A percentile compares a stretch with the other conserved stretches of the same genome.
Conservation (phyloP, 2,113 vertebrate genomes). For the Serinus canaria region DNA sequence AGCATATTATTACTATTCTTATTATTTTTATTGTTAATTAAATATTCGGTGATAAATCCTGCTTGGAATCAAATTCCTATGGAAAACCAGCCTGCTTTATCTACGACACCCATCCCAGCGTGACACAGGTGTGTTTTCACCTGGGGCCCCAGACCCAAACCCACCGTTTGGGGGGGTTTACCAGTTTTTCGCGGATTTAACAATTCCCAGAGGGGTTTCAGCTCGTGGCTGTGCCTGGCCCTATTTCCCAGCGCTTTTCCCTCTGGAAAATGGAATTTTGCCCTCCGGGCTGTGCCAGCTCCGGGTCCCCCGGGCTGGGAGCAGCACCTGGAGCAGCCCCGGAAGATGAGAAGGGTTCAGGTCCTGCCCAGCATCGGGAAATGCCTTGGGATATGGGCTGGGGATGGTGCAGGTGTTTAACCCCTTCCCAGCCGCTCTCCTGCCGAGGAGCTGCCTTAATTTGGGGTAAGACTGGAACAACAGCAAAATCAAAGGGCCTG, state of each 20-base stretch:
- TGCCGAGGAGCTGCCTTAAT: fast-evolving
- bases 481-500: fast-evolving
- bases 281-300: background rate
- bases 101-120: fast-evolving
- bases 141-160: fast-evolving
- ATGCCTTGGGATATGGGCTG: background rate
- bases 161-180: fast-evolving
- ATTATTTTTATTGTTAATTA: no score
- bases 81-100: fast-evolving
- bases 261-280: background rate
- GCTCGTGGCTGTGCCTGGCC: background rate
- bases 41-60: background rate
- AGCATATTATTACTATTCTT: background rate
- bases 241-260: background rate
- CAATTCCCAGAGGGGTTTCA: fast-evolving
- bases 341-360: background rate
- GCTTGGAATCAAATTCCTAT: fast-evolving
- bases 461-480: fast-evolving
- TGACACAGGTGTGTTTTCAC: background rate
- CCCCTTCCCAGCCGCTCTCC: background rate
- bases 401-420: background rate
- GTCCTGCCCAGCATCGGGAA: background rate
- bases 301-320: fast-evolving
- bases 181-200: background rate
- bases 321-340: conserved; percentile 17